Conservation (phyloP, 2,888 invertebrate genomes). For the Amitus sp. region DNA sequence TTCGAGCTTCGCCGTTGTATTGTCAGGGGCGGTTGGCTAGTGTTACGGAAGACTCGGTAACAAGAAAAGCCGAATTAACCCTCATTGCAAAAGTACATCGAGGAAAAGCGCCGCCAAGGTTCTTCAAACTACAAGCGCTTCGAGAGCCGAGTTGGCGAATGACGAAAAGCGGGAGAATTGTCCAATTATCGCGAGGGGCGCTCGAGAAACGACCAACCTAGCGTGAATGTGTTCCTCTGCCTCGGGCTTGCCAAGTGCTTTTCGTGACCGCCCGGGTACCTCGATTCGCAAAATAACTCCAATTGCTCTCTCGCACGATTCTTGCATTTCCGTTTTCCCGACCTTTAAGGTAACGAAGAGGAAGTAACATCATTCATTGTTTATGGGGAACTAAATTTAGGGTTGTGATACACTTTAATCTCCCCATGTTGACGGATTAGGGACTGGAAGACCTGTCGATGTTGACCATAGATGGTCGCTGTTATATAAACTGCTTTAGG, state of each 20-base stretch:
- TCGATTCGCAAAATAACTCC: slow-evolving; percentile 18
- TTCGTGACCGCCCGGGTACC: slow-evolving; percentile 8
- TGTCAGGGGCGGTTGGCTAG: slow-evolving; percentile 7
- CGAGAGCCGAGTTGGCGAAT: slow-evolving; percentile 25
- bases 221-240: slow-evolving; percentile 19
- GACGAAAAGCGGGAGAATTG: slow-evolving; percentile 23
- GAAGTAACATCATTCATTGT: too few relatives aligned
- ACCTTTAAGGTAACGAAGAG: too few relatives aligned
- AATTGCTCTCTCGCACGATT: slow-evolving; percentile 17
- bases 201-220: slow-evolving; percentile 27
- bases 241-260: slow-evolving; percentile 9
- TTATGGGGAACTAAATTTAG: too few relatives aligned
- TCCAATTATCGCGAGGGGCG: slow-evolving; percentile 36
- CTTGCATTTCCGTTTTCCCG: too few relatives aligned
- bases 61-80: not conserved
- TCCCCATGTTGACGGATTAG: too few relatives aligned
- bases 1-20: slow-evolving; percentile 32
- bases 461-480: too few relatives aligned
- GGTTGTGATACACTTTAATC: too few relatives aligned
- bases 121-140: slow-evolving; percentile 12
- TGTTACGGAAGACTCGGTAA: not conserved
- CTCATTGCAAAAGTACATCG: too few relatives aligned
- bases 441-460: too few relatives aligned
- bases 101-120: too few relatives aligned
- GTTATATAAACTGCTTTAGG: too few relatives aligned